phyloP scores from a whole-genome alignment of 2,888 invertebrate genomes.

The Andrena bicolor region DNA sequence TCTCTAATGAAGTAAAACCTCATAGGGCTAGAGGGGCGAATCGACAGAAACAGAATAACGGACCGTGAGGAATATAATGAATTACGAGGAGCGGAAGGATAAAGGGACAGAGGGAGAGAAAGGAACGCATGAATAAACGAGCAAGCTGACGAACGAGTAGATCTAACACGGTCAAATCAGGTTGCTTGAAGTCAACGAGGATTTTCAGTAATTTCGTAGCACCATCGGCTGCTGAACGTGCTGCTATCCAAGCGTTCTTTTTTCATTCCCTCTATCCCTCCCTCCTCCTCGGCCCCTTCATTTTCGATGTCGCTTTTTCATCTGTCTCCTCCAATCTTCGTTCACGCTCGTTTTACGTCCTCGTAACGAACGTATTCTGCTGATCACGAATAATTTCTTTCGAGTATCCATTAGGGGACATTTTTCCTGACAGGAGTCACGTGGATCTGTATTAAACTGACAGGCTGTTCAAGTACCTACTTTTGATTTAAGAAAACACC shows the following conservation, averaged over 20 bases:
- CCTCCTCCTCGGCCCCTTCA: slow-evolving; percentile 6
- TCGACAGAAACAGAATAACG: slow-evolving; percentile 45
- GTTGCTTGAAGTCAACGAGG: slow-evolving; percentile 69
- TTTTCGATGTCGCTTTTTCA: slow-evolving; percentile 60
- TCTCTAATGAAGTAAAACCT: slow-evolving; percentile 52
- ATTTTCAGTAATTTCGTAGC: slow-evolving; percentile 76
- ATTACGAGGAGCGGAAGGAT: slow-evolving; percentile 49
- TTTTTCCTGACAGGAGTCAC: slow-evolving; percentile 36
- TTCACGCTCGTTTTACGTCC: slow-evolving; percentile 65
- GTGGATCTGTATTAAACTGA: slow-evolving; percentile 36
- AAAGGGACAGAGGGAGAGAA: slow-evolving; percentile 29
- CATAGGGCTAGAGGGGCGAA: slow-evolving; percentile 36
- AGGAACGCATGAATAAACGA: slow-evolving; percentile 51
- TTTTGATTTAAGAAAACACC: background rate
- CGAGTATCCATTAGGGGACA: slow-evolving; percentile 67
- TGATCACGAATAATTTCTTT: slow-evolving; percentile 76
- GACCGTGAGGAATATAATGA: slow-evolving; percentile 61
- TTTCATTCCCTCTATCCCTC: slow-evolving; percentile 15
- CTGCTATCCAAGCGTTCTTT: slow-evolving; percentile 65
- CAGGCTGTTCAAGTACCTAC: slow-evolving; percentile 49
- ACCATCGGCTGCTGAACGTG: slow-evolving; percentile 75
- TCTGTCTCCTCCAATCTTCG: slow-evolving; percentile 56
- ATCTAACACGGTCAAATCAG: slow-evolving; percentile 63
- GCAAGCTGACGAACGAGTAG: slow-evolving; percentile 58
- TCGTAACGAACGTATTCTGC: slow-evolving; percentile 74